Conservation (phyloP, 2,113 vertebrate species). For the Bambusicola thoracicus region DNA sequence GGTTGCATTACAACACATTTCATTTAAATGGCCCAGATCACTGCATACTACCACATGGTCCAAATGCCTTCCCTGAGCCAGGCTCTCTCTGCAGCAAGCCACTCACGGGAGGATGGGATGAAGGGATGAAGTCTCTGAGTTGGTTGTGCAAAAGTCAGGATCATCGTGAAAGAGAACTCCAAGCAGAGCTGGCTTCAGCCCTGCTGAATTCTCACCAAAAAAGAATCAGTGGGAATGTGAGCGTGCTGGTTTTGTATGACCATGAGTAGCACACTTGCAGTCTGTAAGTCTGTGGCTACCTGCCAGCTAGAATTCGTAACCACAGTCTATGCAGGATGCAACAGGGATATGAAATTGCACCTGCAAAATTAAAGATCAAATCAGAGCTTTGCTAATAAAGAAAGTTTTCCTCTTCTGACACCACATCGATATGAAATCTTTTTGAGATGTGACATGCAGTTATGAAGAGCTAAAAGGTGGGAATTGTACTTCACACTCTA, state of each 20-base stretch:
- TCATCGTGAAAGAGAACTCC: background rate
- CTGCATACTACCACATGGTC: background rate
- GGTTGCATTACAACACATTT: background rate
- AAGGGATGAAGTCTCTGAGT: background rate
- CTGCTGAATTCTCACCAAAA: background rate
- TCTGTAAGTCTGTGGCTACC: background rate
- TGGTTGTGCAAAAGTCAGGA: background rate
- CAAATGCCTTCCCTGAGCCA: background rate
- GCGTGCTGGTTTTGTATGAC: background rate
- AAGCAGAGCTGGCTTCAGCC: background rate
- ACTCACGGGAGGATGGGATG: background rate
- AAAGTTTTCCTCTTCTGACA: background rate
- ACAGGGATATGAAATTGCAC: background rate
- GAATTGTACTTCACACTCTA: background rate
- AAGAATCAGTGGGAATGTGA: background rate
- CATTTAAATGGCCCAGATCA: background rate
- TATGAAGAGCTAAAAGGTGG: background rate
- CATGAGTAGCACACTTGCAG: background rate
- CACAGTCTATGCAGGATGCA: background rate
- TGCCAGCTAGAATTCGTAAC: background rate
- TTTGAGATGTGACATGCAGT: background rate
- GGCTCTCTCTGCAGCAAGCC: background rate
- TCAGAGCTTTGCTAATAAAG: background rate
- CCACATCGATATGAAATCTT: fast-evolving
- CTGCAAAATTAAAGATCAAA: background rate